Conservation (phyloP, 2,797 vertebrate species). For the Anolis apletophallus region DNA sequence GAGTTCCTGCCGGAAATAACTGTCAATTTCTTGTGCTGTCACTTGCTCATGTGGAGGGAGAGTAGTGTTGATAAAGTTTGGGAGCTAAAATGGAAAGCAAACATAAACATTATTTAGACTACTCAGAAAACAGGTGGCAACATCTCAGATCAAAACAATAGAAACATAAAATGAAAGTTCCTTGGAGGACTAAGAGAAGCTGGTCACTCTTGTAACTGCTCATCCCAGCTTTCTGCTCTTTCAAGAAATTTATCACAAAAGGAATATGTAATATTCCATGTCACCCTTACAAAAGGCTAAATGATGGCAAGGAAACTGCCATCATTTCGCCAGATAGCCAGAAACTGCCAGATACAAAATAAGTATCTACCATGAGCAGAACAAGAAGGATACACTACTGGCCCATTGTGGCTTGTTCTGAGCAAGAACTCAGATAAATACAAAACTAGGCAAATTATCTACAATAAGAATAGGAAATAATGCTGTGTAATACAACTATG, state of each 20-base stretch:
- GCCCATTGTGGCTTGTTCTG: neutral
- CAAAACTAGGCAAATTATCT: neutral
- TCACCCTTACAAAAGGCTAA: neutral
- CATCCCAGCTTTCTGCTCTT: neutral
- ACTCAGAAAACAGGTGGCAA: neutral
- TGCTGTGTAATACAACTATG: neutral
- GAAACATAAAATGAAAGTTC: neutral
- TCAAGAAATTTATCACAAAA: neutral
- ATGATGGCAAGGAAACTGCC: neutral
- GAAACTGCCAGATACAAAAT: too few relatives aligned
- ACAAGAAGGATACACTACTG: neutral
- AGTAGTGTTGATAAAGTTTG: slow-evolving; percentile 96
- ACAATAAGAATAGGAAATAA: neutral
- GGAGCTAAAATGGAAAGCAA: slow-evolving; percentile 83
- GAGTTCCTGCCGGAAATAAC: slow-evolving; percentile 97
- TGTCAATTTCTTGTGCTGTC: slow-evolving; percentile 95
- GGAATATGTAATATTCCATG: neutral
- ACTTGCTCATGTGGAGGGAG: slow-evolving; percentile 91
- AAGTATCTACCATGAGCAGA: neutral
- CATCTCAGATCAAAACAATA: neutral
- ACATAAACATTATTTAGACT: neutral
- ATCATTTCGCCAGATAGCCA: too few relatives aligned
- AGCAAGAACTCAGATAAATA: neutral
- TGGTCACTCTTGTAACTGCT: neutral
- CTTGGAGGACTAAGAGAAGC: neutral